Evolutionary conservation across 1,140 invertebrate species (phyloP), one percentile per base, ranked within the genome.

Genomic region (Caenorhabditis latens): DNA sequence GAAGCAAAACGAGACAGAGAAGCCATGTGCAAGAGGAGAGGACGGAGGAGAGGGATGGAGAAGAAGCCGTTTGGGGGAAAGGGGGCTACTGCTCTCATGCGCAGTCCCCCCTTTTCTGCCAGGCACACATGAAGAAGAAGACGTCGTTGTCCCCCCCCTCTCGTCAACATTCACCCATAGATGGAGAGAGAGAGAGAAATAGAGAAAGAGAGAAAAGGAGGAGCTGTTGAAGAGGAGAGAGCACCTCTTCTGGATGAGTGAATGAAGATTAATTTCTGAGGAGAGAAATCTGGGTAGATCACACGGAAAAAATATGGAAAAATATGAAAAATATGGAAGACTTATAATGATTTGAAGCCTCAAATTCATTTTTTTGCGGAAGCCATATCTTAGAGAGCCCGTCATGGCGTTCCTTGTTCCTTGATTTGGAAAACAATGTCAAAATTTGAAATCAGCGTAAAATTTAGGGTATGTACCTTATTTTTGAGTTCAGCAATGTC

Each of bases 41-140:
- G 4, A n/a, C n/a, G n/a, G n/a, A n/a, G n/a, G n/a, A n/a, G 4
- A 1, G 8, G n/a, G n/a, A 58, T n/a, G 57, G n/a, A 58, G n/a
- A 58, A 58, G 57, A 58, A 58, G 57, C 57, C 57, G 57, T 58
- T 58, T 9, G 50, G 50, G 50, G n/a, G n/a, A n/a, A n/a, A n/a
- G n/a, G n/a, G 50, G n/a, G 57, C 57, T 58, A 21, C 57, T 16
- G 50, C 50, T 53, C 50, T 16, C 11, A 16, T 14, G 50, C 50
- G 13, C 11, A 21, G 57, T 7, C 8, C 57, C 16, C 16, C 57
- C 16, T 53, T 11, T 16, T 58, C 57, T 58, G 57, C 57, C 57
- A 58, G n/a, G 57, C n/a, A n/a, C 57, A 58, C n/a, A 58, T 58
- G 57, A 21, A 58, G n/a, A n/a, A 58, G 57, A 58, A 58, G 55